phyloP scores from a whole-genome alignment of 2,113 vertebrate species.

The Channa maculata region DNA sequence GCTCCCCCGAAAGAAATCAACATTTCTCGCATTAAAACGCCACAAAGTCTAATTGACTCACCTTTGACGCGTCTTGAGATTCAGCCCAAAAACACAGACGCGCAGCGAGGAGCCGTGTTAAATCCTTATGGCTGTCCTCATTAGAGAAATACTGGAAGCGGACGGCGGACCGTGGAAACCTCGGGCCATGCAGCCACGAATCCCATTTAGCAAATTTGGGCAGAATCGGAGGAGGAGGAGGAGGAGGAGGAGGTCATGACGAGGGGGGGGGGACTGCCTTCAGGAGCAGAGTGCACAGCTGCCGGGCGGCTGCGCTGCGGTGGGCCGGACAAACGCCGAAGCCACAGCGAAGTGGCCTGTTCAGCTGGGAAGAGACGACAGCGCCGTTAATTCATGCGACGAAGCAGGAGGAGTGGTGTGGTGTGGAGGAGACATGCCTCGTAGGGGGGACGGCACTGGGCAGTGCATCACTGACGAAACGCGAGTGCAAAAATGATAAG shows the following conservation, averaged over 20 bases:
- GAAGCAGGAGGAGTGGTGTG: constrained; percentile 42
- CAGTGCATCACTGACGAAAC: constrained; percentile 69
- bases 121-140: constrained; percentile 71
- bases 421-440: constrained; percentile 63
- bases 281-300: constrained; percentile 60
- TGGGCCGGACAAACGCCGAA: constrained; percentile 46
- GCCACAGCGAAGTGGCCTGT: not conserved
- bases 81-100: constrained; percentile 72
- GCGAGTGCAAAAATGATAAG: constrained; percentile 57
- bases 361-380: constrained; percentile 46
- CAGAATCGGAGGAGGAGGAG: constrained; percentile 49
- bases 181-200: constrained; percentile 49
- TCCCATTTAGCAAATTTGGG: constrained; percentile 76
- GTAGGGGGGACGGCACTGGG: constrained; percentile 43
- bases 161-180: constrained; percentile 65
- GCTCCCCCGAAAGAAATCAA: accelerated
- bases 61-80: constrained; percentile 76
- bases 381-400: constrained; percentile 31
- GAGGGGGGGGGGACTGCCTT: constrained; percentile 39
- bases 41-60: constrained; percentile 54
- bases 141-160: constrained; percentile 62
- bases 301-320: constrained; percentile 31
- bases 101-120: constrained; percentile 62
- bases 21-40: not conserved
- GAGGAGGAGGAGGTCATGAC: constrained; percentile 71